Percentiles rank a stretch among this genome's conserved stretches.
These are phyloP conservation scores for Caenorhabditis sp. DNA, from an alignment of 2,888 invertebrate genomes.

Conservation along the genomic window DNA sequence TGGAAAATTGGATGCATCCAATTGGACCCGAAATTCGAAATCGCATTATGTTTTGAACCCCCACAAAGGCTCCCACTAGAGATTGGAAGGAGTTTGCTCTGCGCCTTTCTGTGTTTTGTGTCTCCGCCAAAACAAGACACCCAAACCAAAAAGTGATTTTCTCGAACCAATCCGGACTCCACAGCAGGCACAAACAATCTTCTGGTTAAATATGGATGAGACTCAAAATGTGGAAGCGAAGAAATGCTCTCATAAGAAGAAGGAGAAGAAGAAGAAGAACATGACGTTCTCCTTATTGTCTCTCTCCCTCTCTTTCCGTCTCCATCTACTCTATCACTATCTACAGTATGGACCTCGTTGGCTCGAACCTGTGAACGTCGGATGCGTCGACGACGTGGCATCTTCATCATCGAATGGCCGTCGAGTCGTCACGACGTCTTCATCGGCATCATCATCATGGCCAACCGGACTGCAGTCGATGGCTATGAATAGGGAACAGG, in stretches of 20 bases:
- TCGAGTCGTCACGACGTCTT: constrained; percentile 4
- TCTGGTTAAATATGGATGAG: neutral
- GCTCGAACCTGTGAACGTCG: constrained; percentile 63
- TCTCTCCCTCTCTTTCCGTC: neutral
- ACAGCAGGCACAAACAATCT: too few relatives aligned
- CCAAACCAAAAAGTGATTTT: neutral
- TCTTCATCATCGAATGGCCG: constrained; percentile 7
- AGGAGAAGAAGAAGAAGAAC: constrained; percentile 5
- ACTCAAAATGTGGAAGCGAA: neutral
- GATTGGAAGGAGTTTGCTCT: too few relatives aligned
- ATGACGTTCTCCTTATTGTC: neutral
- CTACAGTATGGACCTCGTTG: constrained; percentile 54
- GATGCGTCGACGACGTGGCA: constrained; percentile 36
- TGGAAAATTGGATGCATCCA: too few relatives aligned
- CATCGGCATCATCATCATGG: constrained; percentile 5
- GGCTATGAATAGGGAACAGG: neutral
- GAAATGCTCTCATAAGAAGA: neutral
- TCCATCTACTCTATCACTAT: constrained; percentile 13
- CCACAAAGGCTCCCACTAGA: too few relatives aligned
- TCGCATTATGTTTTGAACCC: too few relatives aligned
- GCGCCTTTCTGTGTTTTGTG: too few relatives aligned
- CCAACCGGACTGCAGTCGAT: constrained; percentile 19
- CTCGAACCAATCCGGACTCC: neutral
- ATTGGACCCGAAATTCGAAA: too few relatives aligned
- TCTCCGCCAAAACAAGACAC: too few relatives aligned